These are phyloP conservation scores for Hylaeus anthracinus DNA, from an alignment of 1,140 invertebrate species.

Conservation along the genomic window DNA sequence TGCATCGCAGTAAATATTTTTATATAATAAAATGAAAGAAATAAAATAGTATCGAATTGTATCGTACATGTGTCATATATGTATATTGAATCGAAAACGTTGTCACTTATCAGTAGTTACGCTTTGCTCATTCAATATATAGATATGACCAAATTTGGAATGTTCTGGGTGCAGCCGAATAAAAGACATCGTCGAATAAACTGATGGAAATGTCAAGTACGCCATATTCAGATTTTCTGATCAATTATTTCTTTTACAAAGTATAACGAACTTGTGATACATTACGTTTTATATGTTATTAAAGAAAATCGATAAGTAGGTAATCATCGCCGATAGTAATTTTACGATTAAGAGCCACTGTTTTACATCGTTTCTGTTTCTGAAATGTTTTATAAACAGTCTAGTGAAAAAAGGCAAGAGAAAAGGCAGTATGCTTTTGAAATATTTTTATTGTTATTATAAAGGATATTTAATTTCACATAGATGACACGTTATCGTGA, in stretches of 20 bases:
- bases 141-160: background rate
- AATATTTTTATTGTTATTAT: constrained; percentile 13
- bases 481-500: background rate
- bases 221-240: constrained; percentile 1
- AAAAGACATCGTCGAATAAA: constrained; percentile 1
- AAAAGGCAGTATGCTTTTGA: constrained; percentile 7
- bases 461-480: background rate
- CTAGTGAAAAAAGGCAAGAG: background rate
- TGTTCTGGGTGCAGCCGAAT: constrained; percentile 11
- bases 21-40: constrained; percentile 10
- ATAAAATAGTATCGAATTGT: background rate
- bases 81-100: background rate
- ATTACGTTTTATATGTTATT: constrained; percentile 1
- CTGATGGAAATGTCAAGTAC: background rate
- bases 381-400: background rate
- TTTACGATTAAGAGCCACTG: background rate
- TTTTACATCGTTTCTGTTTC: constrained; percentile 2
- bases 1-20: constrained; percentile 27
- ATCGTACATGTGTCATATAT: too few species aligned
- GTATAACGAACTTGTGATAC: constrained; percentile 25
- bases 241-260: constrained; percentile 28
- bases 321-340: background rate
- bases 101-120: background rate
- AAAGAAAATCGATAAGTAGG: background rate
- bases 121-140: background rate